phyloP scores from a whole-genome alignment of 64 coral and sea anemone species.

The Stylophora pistillata region DNA sequence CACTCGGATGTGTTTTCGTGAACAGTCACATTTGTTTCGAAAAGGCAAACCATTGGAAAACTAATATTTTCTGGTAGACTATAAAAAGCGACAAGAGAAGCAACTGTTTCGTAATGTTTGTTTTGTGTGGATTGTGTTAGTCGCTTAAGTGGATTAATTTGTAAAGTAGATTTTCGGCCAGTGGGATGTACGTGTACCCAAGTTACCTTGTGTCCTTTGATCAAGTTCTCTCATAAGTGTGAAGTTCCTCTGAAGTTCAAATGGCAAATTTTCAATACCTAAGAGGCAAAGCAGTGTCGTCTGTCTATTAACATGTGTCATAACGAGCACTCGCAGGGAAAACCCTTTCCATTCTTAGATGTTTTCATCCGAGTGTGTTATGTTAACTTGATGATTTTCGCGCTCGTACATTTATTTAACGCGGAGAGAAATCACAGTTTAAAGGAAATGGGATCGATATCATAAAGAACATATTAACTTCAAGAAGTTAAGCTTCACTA shows the following conservation, averaged over 20 bases:
- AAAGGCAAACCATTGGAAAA: no score
- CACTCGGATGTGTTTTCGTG: no score
- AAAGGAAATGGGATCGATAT: no score
- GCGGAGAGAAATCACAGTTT: no score
- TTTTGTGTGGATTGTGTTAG: neutral
- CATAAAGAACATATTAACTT: no score
- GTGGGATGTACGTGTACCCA: neutral
- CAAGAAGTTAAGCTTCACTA: no score
- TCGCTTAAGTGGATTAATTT: neutral
- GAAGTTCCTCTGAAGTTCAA: constrained; percentile 99
- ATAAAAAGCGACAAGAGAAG: neutral
- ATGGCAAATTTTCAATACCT: constrained; percentile 99
- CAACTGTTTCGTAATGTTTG: neutral
- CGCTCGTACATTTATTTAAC: no score
- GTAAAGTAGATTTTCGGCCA: neutral
- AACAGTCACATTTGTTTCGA: no score
- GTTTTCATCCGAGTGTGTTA: no score
- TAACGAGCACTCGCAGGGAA: neutral
- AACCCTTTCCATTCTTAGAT: neutral
- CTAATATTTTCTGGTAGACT: no score
- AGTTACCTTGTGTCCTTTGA: constrained; percentile 91
- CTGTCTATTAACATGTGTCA: neutral
- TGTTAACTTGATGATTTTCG: no score
- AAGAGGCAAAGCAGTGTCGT: neutral
- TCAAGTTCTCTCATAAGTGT: constrained; percentile 97